Evolutionary conservation across 2,888 invertebrate species (phyloP), one percentile per base, ranked within the genome.

Genomic region (Hydrotaea cyrtoneurina): DNA sequence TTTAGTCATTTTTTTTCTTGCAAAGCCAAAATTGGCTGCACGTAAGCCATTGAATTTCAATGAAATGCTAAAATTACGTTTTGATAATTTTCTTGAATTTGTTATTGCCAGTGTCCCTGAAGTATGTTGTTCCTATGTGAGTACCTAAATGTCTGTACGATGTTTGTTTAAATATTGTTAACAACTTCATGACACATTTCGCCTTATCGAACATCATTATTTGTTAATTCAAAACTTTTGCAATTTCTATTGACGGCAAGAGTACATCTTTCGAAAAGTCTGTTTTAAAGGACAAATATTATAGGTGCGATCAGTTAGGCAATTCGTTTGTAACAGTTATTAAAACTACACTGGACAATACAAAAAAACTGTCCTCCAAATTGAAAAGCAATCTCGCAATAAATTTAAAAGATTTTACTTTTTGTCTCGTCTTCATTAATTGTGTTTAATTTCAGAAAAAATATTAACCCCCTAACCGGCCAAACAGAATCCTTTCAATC

Each of bases 151-250:
- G 55, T 1, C 23, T 21, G 55, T 36, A 10, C 17, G 19, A 64
- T 17, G 36, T 64, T 64, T 36, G 36, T 5, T 75, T 7, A 75
- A 72, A 17, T 36, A 31, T 64, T 53, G 53, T 5, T 19, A 57
- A 73, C 43, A 57, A 64, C 64, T 62, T 71, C 46, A 17, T 50
- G 71, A 31, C 31, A 71, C 62, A 71, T 72, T 76, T 76, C 39
- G n/a, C 46, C 5, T 72, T 77, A 71, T 78, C 46, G 64, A 80
- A 78, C 73, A 77, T 83, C 39, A 77, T 77, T 78, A 57, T 84
- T 72, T 78, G 62, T 36, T 46, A 62, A 78, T 75, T 59, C n/a
- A 69, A 39, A 83, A 83, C 17, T 78, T 77, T 57, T 31, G 43
- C 43, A 69, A 73, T 43, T 39, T 62, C 8, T 72, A 43, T 26